Conservation (phyloP, 2,113 vertebrate species). For the Zosterops hypoxanthus region DNA sequence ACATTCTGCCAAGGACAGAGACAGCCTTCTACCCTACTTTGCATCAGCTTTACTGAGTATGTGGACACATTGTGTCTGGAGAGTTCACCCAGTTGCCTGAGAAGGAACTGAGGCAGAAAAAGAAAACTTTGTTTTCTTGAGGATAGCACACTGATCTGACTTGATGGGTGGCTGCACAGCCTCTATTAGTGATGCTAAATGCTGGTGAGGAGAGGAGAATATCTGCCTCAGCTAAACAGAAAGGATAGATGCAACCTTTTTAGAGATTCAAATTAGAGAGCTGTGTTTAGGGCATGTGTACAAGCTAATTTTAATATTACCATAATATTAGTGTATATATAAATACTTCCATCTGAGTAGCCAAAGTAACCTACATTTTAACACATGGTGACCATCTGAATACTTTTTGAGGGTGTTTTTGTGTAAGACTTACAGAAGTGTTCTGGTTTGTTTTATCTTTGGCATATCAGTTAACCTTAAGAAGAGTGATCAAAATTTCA, state of each 20-base stretch:
- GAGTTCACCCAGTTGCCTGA: neutral
- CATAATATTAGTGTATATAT: neutral
- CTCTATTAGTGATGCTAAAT: neutral
- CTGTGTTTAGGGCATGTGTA: neutral
- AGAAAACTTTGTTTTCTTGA: neutral
- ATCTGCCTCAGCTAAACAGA: neutral
- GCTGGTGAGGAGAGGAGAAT: neutral
- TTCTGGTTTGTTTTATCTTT: neutral
- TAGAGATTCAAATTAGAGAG: neutral
- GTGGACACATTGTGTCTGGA: neutral
- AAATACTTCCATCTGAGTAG: neutral
- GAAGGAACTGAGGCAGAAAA: neutral
- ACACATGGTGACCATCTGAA: neutral
- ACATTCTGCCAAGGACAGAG: neutral
- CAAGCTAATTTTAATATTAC: neutral
- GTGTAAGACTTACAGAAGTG: neutral
- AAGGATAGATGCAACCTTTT: neutral
- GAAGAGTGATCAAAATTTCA: neutral
- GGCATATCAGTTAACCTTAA: neutral
- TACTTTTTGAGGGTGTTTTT: neutral
- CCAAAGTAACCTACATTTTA: neutral
- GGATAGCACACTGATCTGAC: neutral
- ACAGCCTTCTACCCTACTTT: neutral
- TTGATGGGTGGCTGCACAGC: neutral
- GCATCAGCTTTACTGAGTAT: neutral